These are phyloP conservation scores for Nematolebias whitei DNA, from an alignment of 2,113 vertebrate genomes.

Conservation along the genomic window DNA sequence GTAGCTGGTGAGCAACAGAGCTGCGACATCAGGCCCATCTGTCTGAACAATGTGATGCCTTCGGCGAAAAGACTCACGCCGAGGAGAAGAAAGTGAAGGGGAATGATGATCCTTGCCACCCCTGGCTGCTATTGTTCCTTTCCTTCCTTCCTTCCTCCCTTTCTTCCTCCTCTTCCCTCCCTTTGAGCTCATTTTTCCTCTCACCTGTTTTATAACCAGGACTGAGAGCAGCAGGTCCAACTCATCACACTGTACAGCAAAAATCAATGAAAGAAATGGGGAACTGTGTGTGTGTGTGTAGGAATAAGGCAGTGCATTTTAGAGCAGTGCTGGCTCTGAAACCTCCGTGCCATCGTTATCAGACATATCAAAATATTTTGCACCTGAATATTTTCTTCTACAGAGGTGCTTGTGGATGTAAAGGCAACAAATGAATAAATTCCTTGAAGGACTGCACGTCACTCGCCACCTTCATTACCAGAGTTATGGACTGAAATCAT, in stretches of 20 bases:
- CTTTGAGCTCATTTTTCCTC: slow-evolving; percentile 18
- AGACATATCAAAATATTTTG: neutral
- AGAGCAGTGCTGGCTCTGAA: neutral
- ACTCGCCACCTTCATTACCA: no score
- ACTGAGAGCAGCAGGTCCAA: slow-evolving; percentile 45
- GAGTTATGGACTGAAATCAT: no score
- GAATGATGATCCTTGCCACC: slow-evolving; percentile 51
- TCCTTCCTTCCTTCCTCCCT: slow-evolving; percentile 11
- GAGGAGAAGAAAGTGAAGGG: slow-evolving; percentile 9
- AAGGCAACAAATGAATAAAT: neutral
- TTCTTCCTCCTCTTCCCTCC: neutral
- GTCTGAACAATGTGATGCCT: slow-evolving; percentile 61
- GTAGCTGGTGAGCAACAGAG: slow-evolving; percentile 39
- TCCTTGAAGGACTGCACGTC: no score
- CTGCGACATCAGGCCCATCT: slow-evolving; percentile 68
- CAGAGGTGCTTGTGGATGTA: no score
- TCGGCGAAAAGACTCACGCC: slow-evolving; percentile 25
- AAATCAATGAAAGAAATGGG: slow-evolving; percentile 62
- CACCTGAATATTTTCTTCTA: neutral
- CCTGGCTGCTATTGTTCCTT: slow-evolving; percentile 45
- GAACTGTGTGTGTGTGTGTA: neutral
- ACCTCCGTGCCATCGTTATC: slow-evolving; percentile 5
- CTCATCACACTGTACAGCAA: slow-evolving; percentile 49
- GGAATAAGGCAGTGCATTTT: slow-evolving; percentile 27
- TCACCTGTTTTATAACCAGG: slow-evolving; percentile 33